Percentiles rank a stretch among this genome's conserved stretches.
Conservation (phyloP, 1,140 invertebrate species). For the Maniola jurtina region DNA sequence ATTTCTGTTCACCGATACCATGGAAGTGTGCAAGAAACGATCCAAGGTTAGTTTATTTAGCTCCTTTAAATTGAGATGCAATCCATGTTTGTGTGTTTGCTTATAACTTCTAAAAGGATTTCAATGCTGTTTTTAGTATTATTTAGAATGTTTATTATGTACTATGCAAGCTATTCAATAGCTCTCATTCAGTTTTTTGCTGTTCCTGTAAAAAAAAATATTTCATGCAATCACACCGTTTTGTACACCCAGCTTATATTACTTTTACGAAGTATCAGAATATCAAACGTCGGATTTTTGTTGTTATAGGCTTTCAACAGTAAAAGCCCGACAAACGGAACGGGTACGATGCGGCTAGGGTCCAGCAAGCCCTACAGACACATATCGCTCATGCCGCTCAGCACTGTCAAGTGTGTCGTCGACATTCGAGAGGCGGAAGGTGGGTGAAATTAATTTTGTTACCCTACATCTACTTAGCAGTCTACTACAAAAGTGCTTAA, state of each 20-base stretch:
- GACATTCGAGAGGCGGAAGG: slow-evolving; percentile 92
- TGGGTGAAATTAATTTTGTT: slow-evolving; percentile 39
- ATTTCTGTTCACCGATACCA: slow-evolving; percentile 95
- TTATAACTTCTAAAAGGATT: no score
- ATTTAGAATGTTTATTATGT: no score
- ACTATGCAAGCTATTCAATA: no score
- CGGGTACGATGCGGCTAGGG: slow-evolving; percentile 81
- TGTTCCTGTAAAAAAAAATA: no score
- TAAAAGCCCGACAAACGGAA: slow-evolving; percentile 84
- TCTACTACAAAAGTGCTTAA: neutral
- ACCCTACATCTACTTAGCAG: neutral
- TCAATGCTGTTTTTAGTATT: no score
- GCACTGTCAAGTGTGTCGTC: slow-evolving; percentile 93
- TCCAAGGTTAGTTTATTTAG: slow-evolving; percentile 81
- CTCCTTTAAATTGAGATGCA: neutral
- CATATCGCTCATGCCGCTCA: slow-evolving; percentile 91
- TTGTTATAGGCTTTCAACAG: slow-evolving; percentile 81
- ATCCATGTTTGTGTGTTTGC: no score
- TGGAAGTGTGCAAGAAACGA: slow-evolving; percentile 94
- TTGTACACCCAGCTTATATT: no score
- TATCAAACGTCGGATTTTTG: neutral
- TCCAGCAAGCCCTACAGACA: slow-evolving; percentile 93
- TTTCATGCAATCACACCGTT: no score
- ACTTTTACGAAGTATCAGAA: neutral
- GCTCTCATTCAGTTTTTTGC: no score